These are phyloP conservation scores for Marmota flaviventris DNA, from an alignment of 2,113 vertebrate species.

Conservation along the genomic window DNA sequence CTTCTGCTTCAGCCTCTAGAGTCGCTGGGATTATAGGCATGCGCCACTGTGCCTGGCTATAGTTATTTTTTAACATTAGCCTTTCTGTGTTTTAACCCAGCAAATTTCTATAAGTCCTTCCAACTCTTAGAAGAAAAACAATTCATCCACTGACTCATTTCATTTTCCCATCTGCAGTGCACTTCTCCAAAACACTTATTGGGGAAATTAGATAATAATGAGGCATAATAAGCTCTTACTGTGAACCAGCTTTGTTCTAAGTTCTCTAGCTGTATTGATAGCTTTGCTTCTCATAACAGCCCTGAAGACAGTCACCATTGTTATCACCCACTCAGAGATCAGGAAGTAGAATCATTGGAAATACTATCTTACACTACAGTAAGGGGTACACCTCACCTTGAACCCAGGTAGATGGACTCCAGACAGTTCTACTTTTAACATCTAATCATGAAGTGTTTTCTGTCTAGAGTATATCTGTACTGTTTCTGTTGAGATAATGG, in stretches of 20 bases:
- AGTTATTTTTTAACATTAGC: not conserved
- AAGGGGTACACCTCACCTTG: not conserved
- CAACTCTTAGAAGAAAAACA: slow-evolving; percentile 28
- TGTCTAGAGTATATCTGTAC: not conserved
- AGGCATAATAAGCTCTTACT: not conserved
- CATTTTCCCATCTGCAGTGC: not conserved
- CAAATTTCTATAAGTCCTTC: not conserved
- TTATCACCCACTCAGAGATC: not conserved
- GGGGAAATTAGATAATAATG: not conserved
- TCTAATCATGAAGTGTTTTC: not conserved
- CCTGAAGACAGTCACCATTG: not conserved
- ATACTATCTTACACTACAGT: no score
- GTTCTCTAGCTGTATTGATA: not conserved
- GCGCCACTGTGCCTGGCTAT: no score
- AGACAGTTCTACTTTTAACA: not conserved
- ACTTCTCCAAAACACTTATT: not conserved
- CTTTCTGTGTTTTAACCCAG: not conserved
- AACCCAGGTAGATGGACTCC: not conserved
- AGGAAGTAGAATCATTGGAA: not conserved
- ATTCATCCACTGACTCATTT: slow-evolving; percentile 14
- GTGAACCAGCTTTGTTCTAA: not conserved
- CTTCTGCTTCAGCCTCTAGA: no score
- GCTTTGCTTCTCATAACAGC: not conserved
- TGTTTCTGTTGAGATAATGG: not conserved
- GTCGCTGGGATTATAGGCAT: no score